Percentiles rank a stretch among this genome's conserved stretches.
phyloP scores from a whole-genome alignment of 1,140 invertebrate genomes.

The Bombus waltoni region DNA sequence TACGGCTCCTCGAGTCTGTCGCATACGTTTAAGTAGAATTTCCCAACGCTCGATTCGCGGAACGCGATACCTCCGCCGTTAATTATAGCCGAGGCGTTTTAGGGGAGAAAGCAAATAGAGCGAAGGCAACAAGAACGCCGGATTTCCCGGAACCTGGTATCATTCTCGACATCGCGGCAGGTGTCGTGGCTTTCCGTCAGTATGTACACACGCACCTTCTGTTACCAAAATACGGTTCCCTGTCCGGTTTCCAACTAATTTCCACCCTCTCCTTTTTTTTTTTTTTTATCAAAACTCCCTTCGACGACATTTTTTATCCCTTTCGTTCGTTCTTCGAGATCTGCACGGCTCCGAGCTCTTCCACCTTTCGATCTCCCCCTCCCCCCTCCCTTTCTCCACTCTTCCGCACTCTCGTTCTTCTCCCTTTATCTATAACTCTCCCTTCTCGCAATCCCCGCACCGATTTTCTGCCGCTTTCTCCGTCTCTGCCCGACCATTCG shows the following conservation, averaged over 20 bases:
- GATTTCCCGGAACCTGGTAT: constrained; percentile 39
- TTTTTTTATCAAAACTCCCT: not conserved
- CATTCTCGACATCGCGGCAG: constrained; percentile 42
- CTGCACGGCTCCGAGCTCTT: not conserved
- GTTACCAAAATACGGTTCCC: constrained; percentile 14
- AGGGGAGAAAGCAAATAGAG: not conserved
- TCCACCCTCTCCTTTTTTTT: no score
- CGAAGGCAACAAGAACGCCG: constrained; percentile 26
- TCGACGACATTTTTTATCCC: not conserved
- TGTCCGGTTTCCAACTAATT: no score
- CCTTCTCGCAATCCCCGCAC: not conserved
- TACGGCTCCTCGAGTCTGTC: no score
- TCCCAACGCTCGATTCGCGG: not conserved
- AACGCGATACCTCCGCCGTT: constrained; percentile 7
- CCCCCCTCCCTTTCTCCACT: not conserved
- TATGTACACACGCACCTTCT: constrained; percentile 36
- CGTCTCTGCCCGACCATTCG: constrained; percentile 29
- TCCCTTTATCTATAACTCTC: constrained; percentile 9
- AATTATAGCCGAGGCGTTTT: constrained; percentile 21
- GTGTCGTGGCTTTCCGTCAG: constrained; percentile 38
- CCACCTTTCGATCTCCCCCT: no score
- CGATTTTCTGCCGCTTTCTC: constrained; percentile 39
- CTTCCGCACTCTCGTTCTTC: not conserved
- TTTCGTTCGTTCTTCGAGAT: not conserved
- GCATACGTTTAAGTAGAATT: not conserved